Evolutionary conservation across 2,888 invertebrate species (phyloP), one percentile per base, ranked within the genome.

Genomic region (Embidobia sp.): DNA sequence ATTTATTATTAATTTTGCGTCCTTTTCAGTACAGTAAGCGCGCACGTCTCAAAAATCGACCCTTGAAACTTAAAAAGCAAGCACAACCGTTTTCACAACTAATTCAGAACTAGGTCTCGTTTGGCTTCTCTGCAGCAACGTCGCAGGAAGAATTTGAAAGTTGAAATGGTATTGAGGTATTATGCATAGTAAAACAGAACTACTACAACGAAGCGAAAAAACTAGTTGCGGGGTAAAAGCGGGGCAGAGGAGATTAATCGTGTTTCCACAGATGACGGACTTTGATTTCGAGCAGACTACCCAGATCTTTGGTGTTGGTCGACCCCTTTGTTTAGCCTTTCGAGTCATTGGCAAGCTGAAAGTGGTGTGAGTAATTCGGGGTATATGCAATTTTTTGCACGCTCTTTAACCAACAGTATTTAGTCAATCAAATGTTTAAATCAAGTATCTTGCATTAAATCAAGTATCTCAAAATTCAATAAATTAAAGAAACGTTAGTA

Each of bases 261-360:
- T 53, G 8, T 53, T 53, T 53, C 10, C 53, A 37, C 53, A 53
- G 53, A 53, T 53, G 6, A n/a, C 44, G 15, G 44, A 44, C 26
- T 15, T 37, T 4, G 15, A 3, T 15, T 8, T 15, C 3, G 16
- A 1, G n/a, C 37, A n/a, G n/a, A n/a, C n/a, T n/a, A 15, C 8
- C 2, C 2, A 22, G 22, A 13, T 15, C 13, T 8, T n/a, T 7
- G n/a, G 1, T 18, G 18, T 40, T 40, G 6, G 5, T 33, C 40
- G 8, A 8, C 40, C 18, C 40, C 3, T 16, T 40, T 18, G 13
- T 33, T 33, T 22, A 11, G 1, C 19, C 13, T 13, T 33, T 35
- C 35, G 19, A 40, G 5, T 40, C 40, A 40, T 18, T 40, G 18
- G n/a, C n/a, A n/a, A n/a, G 18, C 40, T 18, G 40, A 10, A 0